Base-by-base conservation (phyloP, 2,888 invertebrate species). In the Fissipunctia ypsillon region DNA sequence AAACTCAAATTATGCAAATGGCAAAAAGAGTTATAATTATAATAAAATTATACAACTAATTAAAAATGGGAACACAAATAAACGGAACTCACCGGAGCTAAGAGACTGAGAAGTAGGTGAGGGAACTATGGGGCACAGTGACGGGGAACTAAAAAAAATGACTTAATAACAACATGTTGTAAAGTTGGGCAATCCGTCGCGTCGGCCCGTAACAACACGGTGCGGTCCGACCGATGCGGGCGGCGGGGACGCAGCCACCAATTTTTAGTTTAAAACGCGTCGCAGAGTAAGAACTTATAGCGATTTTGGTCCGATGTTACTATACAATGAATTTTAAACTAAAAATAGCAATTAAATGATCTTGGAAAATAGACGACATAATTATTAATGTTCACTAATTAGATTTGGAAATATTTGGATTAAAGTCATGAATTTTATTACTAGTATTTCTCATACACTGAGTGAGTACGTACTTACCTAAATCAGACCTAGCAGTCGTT, bases 91-190 rank as follows among this genome's bases (percentile, higher is more conserved):
- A 48, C 45, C 64, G 56, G 50, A 69, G 59, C 28, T 77, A n/a
- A 76, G 41, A 69, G 70, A 64, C 50, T 52, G 48, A 77, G 76
- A 82, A 50, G 54, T 81, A 81, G 77, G 67, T 38, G 69, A 78
- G 66, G 73, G 71, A 66, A 72, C 77, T 76, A 79, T 77, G 56
- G 75, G 74, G 61, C 78, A 73, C 71, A 73, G 84, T 84, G 83
- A 84, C 80, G 61, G 50, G 71, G 73, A 83, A 85, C 78, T 84
- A 81, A 86, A 84, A 78, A 84, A 86, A 86, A 86, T 86, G 77
- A 85, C 86, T 87, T 86, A 85, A 86, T 86, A 87, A 87, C 85
- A 87, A 84, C 81, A 84, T 84, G 87, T 86, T 73, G 81, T 86
- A 73, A 78, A 84, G 79, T 84, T 85, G 84, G 81, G 83, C 86